Base-by-base conservation (phyloP, 1,140 invertebrate species). In the Eueides isabella region DNA sequence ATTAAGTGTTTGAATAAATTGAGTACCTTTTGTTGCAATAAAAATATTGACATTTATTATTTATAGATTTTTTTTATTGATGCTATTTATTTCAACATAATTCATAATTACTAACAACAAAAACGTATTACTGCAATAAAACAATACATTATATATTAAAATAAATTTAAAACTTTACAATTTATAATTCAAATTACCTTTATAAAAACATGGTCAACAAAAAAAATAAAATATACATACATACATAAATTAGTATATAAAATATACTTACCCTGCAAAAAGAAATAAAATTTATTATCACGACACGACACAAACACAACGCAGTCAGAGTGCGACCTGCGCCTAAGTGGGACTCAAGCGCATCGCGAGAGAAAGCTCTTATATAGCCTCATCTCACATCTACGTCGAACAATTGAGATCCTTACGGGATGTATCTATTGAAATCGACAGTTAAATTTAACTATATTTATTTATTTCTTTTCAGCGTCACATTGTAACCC, bases 331-430 rank as follows among this genome's bases (percentile, higher is more conserved):
- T 88, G 85, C 86, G 85, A 74, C 77, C 74, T 74, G 35, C 77
- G 78, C 77, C 79, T 73, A 79, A 81, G 77, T 82, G 81, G 79
- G 82, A 90, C 89, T 91, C 87, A 75, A 78, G 86, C 77, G 88
- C 83, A 72, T 35, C 72, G 29, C 23, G 62, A 87, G 90, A 85
- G 90, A 90, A 90, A 90, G 90, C 90, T 81, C 76, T 92, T 92
- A 91, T 92, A 92, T 92, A 92, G 87, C 85, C 80, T 86, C 78
- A 78, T 77, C 71, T 82, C 84, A 80, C 79, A 82, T 88, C 80
- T 61, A 71, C 66, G 28, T 30, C 31, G 48, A 68, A 68, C 66
- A 68, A 68, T 68, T 55, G 67, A 14, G 67, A 69, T 77, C 74
- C 77, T 75, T 69, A 44, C 63, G 33, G 70, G 61, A 67, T 74